Conservation (phyloP, 2,888 invertebrate species). For the Suillia variegata region DNA sequence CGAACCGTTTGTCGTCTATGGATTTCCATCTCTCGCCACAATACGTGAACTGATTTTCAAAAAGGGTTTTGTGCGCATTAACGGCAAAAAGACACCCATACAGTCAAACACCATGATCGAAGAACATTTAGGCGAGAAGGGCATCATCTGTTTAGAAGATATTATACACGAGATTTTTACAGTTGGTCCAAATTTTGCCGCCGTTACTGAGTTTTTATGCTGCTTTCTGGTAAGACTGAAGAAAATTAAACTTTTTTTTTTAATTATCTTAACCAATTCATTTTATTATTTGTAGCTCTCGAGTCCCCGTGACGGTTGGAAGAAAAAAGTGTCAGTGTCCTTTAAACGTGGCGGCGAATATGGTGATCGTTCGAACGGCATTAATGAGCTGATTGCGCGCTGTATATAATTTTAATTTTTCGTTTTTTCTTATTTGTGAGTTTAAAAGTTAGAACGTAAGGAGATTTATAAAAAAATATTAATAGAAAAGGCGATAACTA, state of each 20-base stretch:
- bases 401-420: slow-evolving; percentile 47
- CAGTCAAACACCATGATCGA: slow-evolving; percentile 60
- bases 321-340: slow-evolving; percentile 56
- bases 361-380: slow-evolving; percentile 54
- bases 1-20: slow-evolving; percentile 60
- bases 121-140: slow-evolving; percentile 55
- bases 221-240: slow-evolving; percentile 60
- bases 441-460: not conserved
- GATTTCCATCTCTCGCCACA: slow-evolving; percentile 52
- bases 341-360: slow-evolving; percentile 60
- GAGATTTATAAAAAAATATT: not conserved
- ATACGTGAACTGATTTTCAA: slow-evolving; percentile 60
- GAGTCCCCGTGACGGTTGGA: slow-evolving; percentile 58
- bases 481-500: not conserved
- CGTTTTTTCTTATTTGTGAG: not conserved
- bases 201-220: slow-evolving; percentile 50
- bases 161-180: slow-evolving; percentile 60
- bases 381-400: slow-evolving; percentile 55
- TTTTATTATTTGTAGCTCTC: slow-evolving; percentile 43
- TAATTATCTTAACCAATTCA: too few species aligned
- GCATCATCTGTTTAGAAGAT: slow-evolving; percentile 61
- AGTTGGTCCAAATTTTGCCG: slow-evolving; percentile 56
- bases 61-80: slow-evolving; percentile 56
- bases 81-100: slow-evolving; percentile 56
- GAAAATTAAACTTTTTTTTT: slow-evolving; percentile 1